These are phyloP conservation scores for Panagrolaimus sp. DNA, from an alignment of 1,140 invertebrate genomes.

Conservation along the genomic window DNA sequence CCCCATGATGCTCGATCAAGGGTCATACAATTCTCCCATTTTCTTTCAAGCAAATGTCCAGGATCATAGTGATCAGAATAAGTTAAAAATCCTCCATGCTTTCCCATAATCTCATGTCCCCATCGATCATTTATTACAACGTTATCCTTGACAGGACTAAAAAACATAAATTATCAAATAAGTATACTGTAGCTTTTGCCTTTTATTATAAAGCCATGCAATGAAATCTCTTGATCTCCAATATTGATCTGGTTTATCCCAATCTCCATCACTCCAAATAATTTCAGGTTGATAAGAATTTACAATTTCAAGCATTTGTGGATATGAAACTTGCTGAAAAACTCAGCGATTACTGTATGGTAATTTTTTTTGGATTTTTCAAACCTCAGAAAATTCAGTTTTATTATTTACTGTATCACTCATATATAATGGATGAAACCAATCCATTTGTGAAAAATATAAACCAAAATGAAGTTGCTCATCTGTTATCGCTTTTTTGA, in stretches of 20 bases:
- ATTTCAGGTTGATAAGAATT: conserved; percentile 78
- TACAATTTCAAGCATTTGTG: conserved; percentile 66
- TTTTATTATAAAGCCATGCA: conserved; percentile 86
- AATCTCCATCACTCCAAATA: conserved; percentile 80
- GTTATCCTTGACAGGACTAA: conserved; percentile 76
- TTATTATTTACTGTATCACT: conserved; percentile 22
- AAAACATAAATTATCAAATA: background rate
- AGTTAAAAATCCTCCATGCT: conserved; percentile 81
- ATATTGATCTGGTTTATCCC: conserved; percentile 66
- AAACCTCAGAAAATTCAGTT: background rate
- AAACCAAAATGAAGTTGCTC: conserved; percentile 60
- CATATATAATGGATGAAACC: conserved; percentile 56
- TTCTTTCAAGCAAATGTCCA: conserved; percentile 60
- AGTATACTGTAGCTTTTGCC: conserved; percentile 13
- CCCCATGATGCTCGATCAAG: conserved; percentile 83
- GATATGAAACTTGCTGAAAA: conserved; percentile 61
- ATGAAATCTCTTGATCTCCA: conserved; percentile 68
- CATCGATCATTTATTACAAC: conserved; percentile 82
- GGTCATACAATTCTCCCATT: conserved; percentile 70
- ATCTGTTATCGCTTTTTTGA: no score
- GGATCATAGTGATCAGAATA: conserved; percentile 78
- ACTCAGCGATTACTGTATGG: no score
- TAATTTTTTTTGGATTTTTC: background rate
- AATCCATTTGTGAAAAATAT: conserved; percentile 62
- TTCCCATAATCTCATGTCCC: conserved; percentile 72